phyloP scores from a whole-genome alignment of 2,888 invertebrate genomes.

The Altica lythri region DNA sequence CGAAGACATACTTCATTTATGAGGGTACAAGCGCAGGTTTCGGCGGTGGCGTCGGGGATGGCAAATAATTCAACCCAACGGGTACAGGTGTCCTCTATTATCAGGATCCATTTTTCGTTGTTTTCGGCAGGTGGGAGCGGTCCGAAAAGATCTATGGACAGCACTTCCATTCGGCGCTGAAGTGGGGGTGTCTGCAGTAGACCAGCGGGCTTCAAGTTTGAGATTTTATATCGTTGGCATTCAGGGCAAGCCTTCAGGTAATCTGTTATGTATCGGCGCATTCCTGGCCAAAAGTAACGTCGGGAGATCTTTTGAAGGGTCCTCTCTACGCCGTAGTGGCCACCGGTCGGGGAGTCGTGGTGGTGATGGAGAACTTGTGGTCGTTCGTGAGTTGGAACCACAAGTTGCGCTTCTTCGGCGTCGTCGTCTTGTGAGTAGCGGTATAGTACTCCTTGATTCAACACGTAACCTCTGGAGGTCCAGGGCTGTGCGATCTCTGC shows the following conservation, averaged over 20 bases:
- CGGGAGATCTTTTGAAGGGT: conserved; percentile 34
- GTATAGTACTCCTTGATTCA: conserved; percentile 39
- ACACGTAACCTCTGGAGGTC: conserved; percentile 38
- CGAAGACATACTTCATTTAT: conserved; percentile 6
- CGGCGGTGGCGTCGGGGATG: conserved; percentile 3
- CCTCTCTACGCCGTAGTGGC: conserved; percentile 44
- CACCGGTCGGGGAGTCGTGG: conserved; percentile 40
- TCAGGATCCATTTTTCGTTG: conserved; percentile 1
- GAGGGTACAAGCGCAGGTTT: neutral
- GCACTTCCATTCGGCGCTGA: conserved; percentile 40
- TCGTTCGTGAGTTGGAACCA: conserved; percentile 40
- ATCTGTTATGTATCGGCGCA: conserved; percentile 34
- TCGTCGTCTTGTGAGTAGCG: conserved; percentile 25
- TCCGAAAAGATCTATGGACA: conserved; percentile 44
- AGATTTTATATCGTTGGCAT: conserved; percentile 43
- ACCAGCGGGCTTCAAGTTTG: conserved; percentile 43
- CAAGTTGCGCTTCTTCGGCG: conserved; percentile 43
- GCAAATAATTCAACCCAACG: conserved; percentile 11
- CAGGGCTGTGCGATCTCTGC: conserved; percentile 8
- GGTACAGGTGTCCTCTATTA: conserved; percentile 6
- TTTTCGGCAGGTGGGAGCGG: conserved; percentile 35
- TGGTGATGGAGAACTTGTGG: conserved; percentile 16
- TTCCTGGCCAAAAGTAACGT: conserved; percentile 41
- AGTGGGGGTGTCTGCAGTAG: conserved; percentile 40
- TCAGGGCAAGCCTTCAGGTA: conserved; percentile 39